Conservation (phyloP, 2,888 invertebrate genomes). For the Endomychus coccineus region DNA sequence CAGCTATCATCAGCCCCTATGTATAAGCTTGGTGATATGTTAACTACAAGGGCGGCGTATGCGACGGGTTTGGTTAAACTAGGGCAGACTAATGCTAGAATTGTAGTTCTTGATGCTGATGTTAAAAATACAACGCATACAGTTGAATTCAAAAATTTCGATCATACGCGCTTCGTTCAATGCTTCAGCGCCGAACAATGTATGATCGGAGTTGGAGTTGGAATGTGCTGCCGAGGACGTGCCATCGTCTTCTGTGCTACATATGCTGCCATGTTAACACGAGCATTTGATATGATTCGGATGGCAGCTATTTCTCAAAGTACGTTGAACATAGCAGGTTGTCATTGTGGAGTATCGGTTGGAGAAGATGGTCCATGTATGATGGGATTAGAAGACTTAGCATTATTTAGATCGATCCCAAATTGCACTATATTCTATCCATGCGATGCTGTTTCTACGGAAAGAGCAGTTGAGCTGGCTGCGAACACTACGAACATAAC, state of each 20-base stretch:
- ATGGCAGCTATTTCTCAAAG: conserved; percentile 97
- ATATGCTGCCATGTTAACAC: conserved; percentile 89
- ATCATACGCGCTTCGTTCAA: conserved; percentile 72
- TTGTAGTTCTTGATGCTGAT: conserved; percentile 88
- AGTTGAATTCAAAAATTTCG: conserved; percentile 69
- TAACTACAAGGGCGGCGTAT: conserved; percentile 85
- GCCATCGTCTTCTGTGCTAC: conserved; percentile 86
- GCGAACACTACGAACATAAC: conserved; percentile 87
- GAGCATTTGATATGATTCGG: conserved; percentile 90
- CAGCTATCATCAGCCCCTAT: conserved; percentile 65
- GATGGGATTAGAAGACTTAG: conserved; percentile 94
- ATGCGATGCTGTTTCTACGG: conserved; percentile 83
- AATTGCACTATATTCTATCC: conserved; percentile 65
- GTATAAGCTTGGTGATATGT: conserved; percentile 63
- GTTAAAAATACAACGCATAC: conserved; percentile 95
- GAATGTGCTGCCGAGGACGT: conserved; percentile 79
- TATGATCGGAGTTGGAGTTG: conserved; percentile 85
- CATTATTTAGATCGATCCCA: conserved; percentile 84
- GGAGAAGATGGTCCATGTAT: conserved; percentile 95
- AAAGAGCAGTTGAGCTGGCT: conserved; percentile 84
- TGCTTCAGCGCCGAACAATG: conserved; percentile 98
- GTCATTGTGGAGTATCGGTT: conserved; percentile 92
- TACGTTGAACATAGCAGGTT: conserved; percentile 87
- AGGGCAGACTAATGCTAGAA: conserved; percentile 57
- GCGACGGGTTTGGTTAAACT: conserved; percentile 85